These are phyloP conservation scores for Notoglanidium macrostoma DNA, from an alignment of 2,797 vertebrate genomes.

Conservation along the genomic window DNA sequence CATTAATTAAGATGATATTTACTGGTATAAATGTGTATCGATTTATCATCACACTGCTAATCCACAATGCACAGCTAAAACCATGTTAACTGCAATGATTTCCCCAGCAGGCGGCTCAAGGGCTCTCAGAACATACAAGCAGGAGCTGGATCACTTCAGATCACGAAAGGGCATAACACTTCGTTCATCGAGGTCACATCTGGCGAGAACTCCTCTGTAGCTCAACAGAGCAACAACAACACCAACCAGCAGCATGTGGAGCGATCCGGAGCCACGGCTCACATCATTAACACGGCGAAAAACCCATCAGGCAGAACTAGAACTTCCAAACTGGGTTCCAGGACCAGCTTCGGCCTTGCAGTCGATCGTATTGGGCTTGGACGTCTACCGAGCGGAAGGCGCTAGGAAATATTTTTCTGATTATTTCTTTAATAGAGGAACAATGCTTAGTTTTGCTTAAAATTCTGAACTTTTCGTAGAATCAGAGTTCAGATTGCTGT, in stretches of 20 bases:
- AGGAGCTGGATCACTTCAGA: background rate
- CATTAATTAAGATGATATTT: background rate
- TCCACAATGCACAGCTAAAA: background rate
- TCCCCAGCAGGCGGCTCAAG: constrained; percentile 13
- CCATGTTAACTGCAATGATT: background rate
- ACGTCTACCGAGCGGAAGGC: constrained; percentile 32
- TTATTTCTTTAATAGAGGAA: background rate
- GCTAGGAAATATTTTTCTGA: constrained; percentile 15
- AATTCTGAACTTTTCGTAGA: background rate
- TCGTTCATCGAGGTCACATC: background rate
- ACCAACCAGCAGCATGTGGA: constrained; percentile 19
- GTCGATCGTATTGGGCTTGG: constrained; percentile 51
- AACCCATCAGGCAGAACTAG: constrained; percentile 26
- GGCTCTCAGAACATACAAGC: constrained; percentile 35
- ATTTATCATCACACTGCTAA: background rate
- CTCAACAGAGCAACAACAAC: constrained; percentile 21
- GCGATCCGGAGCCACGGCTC: background rate
- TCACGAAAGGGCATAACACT: constrained; percentile 8
- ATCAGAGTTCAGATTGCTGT: constrained; percentile 5
- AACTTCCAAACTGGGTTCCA: constrained; percentile 29
- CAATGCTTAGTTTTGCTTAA: background rate
- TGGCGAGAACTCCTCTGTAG: background rate
- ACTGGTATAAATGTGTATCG: background rate
- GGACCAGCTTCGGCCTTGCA: constrained; percentile 41
- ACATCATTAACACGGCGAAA: constrained; percentile 12